Evolutionary conservation across 2,888 invertebrate species (phyloP).

Genomic region (Callinectes sapidus): DNA sequence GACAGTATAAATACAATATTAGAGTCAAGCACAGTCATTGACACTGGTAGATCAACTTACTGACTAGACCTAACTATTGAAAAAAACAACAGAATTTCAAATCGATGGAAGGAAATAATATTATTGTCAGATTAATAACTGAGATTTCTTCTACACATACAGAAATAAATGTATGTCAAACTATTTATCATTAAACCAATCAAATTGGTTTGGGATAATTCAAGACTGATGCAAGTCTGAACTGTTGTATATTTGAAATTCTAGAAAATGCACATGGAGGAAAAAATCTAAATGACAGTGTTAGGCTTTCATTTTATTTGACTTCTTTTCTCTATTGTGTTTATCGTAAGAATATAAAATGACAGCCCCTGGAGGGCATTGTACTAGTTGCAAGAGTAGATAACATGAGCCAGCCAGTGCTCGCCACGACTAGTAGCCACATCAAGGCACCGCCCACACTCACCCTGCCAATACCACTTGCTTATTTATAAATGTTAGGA

Average conservation of each 20-base stretch:
- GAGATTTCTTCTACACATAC: not conserved
- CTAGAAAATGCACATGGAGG: not conserved
- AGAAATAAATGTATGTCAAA: not conserved
- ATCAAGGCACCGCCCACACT: constrained; percentile 39
- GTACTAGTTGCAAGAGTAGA: constrained; percentile 69
- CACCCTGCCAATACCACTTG: constrained; percentile 13
- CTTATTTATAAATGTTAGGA: constrained; percentile 39
- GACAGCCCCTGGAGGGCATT: constrained; percentile 64
- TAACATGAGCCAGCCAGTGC: constrained; percentile 54
- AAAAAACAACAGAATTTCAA: not conserved
- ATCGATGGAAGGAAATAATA: not conserved
- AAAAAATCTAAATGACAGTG: constrained; percentile 27
- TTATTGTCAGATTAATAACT: not conserved
- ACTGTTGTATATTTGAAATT: not conserved
- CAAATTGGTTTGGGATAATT: not conserved
- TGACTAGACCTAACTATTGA: not conserved
- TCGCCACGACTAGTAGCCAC: constrained; percentile 40
- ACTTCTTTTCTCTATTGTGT: constrained; percentile 65
- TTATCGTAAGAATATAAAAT: constrained; percentile 69
- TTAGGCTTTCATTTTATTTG: constrained; percentile 52
- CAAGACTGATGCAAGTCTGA: constrained; percentile 28
- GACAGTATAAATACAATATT: not conserved
- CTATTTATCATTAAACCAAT: not conserved
- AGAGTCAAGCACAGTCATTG: not conserved
- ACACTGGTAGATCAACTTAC: constrained; percentile 11